Conservation (phyloP, 1,140 invertebrate species). For the Rhagoletis pomonella region DNA sequence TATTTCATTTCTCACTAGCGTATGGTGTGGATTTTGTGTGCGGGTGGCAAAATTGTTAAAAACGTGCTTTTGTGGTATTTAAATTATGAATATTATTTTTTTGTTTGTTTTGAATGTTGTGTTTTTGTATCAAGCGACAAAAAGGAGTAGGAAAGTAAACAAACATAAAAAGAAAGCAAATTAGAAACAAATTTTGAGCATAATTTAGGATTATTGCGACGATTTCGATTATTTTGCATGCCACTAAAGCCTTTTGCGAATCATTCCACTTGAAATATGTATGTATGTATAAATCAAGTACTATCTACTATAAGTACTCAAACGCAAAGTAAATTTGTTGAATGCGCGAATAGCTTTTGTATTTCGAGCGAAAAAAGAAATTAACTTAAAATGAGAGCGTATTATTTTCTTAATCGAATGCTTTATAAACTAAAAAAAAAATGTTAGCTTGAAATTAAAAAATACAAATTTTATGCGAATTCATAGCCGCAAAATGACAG, state of each 20-base stretch:
- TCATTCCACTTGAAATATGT: constrained; percentile 12
- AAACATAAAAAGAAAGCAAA: not conserved
- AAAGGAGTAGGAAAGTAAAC: not conserved
- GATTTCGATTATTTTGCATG: not conserved
- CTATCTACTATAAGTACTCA: not conserved
- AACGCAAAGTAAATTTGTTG: not conserved
- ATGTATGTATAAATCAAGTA: not conserved
- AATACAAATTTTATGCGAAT: no score
- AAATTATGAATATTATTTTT: not conserved
- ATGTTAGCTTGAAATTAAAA: no score
- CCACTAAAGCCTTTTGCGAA: not conserved
- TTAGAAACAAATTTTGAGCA: no score
- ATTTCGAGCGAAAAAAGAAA: not conserved
- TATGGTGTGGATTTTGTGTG: no score
- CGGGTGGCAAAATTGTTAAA: no score
- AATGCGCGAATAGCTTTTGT: not conserved
- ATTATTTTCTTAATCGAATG: no score
- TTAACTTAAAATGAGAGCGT: not conserved
- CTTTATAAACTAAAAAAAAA: no score
- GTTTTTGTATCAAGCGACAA: not conserved
- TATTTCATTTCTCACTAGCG: no score
- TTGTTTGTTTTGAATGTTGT: not conserved
- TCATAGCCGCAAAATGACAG: no score
- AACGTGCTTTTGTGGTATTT: not conserved
- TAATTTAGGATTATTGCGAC: not conserved